phyloP scores from a whole-genome alignment of 2,888 invertebrate genomes.

The Agonopterix heracliana region DNA sequence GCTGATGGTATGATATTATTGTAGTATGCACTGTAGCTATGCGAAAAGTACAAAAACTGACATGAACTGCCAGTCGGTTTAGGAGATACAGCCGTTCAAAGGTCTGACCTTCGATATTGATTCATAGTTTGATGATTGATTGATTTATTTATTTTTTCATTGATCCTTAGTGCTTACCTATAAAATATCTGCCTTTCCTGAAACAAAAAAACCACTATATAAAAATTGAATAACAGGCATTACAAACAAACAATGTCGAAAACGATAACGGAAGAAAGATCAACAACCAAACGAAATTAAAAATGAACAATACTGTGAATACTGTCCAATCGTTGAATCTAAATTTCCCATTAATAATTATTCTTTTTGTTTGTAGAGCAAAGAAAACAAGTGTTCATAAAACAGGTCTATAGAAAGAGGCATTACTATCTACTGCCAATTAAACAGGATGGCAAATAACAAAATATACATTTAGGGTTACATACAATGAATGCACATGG shows the following conservation, averaged over 20 bases:
- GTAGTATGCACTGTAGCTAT: no score
- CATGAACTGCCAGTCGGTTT: no score
- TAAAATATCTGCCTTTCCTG: constrained; percentile 1
- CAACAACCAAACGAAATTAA: neutral
- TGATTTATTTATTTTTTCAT: no score
- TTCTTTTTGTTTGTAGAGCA: neutral
- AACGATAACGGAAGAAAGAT: no score
- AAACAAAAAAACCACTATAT: constrained; percentile 2
- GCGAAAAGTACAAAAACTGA: no score
- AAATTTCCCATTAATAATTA: neutral
- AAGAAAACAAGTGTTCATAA: neutral
- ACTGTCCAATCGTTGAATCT: constrained; percentile 9
- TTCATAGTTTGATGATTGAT: no score
- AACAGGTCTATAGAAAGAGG: neutral
- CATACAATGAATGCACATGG: neutral
- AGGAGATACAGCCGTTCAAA: no score
- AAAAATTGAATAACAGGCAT: neutral
- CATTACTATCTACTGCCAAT: constrained; percentile 4
- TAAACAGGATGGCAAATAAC: constrained; percentile 8
- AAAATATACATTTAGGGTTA: constrained; percentile 1
- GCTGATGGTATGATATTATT: no score
- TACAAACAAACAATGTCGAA: no score
- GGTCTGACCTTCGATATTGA: no score
- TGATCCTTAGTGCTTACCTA: no score
- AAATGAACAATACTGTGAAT: constrained; percentile 16